Evolutionary conservation across 2,888 invertebrate genomes (phyloP).

Genomic region (Daptonema setosum): DNA sequence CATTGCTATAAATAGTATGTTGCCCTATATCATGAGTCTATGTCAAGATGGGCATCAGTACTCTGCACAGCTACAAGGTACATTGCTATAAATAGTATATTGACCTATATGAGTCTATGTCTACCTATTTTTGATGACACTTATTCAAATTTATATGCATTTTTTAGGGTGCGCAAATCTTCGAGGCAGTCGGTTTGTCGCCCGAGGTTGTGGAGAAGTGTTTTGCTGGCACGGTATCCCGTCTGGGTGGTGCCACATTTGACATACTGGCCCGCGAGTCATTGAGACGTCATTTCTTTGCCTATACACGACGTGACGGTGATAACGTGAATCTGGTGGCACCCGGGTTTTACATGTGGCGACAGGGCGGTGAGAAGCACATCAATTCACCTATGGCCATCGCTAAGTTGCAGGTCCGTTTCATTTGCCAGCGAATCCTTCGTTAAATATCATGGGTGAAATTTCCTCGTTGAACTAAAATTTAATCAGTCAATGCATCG

Average conservation of each 20-base stretch:
- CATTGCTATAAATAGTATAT: too few relatives aligned
- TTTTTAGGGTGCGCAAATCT: slow-evolving; percentile 70
- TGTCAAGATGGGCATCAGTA: too few relatives aligned
- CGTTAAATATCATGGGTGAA: too few relatives aligned
- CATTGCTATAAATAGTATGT: too few relatives aligned
- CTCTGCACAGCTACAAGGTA: too few relatives aligned
- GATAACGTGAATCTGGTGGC: slow-evolving; percentile 58
- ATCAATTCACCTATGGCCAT: slow-evolving; percentile 77
- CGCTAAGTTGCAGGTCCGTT: slow-evolving; percentile 53
- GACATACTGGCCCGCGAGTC: slow-evolving; percentile 60
- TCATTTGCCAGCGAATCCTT: neutral
- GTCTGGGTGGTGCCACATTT: slow-evolving; percentile 69
- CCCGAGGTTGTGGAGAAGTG: slow-evolving; percentile 79
- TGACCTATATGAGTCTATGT: too few relatives aligned
- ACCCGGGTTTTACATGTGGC: slow-evolving; percentile 87
- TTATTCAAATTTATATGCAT: neutral
- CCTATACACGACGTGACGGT: slow-evolving; percentile 17
- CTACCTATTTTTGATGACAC: too few relatives aligned
- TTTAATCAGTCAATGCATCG: neutral
- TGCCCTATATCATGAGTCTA: too few relatives aligned
- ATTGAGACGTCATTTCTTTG: slow-evolving; percentile 12
- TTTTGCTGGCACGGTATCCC: slow-evolving; percentile 54
- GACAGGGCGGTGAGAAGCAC: slow-evolving; percentile 69
- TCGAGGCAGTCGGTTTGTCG: slow-evolving; percentile 84
- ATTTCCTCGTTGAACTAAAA: too few relatives aligned